Evolutionary conservation across 2,797 vertebrate species (phyloP).

Genomic region (Ataeniobius toweri): DNA sequence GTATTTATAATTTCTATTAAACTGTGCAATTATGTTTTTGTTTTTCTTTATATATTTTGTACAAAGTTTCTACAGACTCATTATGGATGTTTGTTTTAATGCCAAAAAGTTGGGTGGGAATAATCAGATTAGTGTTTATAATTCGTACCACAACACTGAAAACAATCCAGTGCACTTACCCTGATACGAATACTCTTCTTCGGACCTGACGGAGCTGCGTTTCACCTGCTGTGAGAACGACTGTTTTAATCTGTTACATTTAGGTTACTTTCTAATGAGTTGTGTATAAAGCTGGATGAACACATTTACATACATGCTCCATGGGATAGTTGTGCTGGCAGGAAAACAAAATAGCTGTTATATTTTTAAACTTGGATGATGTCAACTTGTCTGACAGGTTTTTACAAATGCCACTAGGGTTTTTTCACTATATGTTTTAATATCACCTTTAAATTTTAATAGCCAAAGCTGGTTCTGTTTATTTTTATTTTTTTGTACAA

Average conservation of each 20-base stretch:
- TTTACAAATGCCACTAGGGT: constrained; percentile 43
- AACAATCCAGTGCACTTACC: constrained; percentile 67
- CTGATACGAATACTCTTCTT: constrained; percentile 36
- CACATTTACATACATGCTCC: constrained; percentile 3
- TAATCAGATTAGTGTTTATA: constrained; percentile 58
- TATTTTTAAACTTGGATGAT: constrained; percentile 39
- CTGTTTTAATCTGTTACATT: constrained; percentile 68
- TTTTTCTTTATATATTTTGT: constrained; percentile 56
- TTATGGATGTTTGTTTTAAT: constrained; percentile 72
- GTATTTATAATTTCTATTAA: constrained; percentile 62
- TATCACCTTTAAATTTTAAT: constrained; percentile 49
- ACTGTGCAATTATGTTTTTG: constrained; percentile 72
- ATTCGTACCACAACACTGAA: constrained; percentile 48
- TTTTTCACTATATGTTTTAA: constrained; percentile 37
- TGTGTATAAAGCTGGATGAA: constrained; percentile 48
- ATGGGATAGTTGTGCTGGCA: constrained; percentile 4
- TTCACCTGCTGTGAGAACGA: constrained; percentile 49
- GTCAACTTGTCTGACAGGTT: constrained; percentile 53
- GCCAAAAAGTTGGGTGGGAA: constrained; percentile 69
- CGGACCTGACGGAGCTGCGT: constrained; percentile 14
- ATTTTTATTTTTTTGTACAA: constrained; percentile 21
- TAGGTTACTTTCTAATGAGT: constrained; percentile 38
- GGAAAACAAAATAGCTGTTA: constrained; percentile 49
- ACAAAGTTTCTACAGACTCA: constrained; percentile 53
- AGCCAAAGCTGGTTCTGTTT: constrained; percentile 63